Percentiles rank a stretch among this genome's conserved stretches.
Conservation (phyloP, 2,113 vertebrate genomes). For the Propithecus coquereli region DNA sequence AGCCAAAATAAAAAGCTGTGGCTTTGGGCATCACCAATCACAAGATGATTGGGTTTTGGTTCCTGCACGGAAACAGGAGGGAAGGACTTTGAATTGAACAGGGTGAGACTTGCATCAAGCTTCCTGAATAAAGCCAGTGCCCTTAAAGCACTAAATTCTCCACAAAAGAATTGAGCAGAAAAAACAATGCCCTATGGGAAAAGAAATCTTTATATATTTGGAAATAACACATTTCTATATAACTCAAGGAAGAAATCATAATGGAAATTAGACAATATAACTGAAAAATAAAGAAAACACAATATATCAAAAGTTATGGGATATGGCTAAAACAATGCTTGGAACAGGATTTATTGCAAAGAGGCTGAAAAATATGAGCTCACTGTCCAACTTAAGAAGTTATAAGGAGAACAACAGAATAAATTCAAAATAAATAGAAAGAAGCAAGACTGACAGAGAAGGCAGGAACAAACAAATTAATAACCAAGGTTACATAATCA, state of each 20-base stretch:
- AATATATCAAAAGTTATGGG: constrained; percentile 7
- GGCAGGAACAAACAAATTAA: background rate
- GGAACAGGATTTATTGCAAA: constrained; percentile 7
- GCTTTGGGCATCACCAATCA: background rate
- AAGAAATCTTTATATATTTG: background rate
- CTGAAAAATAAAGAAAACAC: constrained; percentile 17
- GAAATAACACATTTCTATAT: background rate
- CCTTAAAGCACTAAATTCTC: background rate
- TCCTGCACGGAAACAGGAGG: background rate
- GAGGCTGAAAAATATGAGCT: constrained; percentile 31
- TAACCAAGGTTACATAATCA: background rate
- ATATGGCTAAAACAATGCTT: background rate
- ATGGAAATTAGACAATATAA: constrained; percentile 30
- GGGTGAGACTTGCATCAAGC: background rate
- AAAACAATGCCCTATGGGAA: background rate
- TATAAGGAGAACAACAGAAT: background rate
- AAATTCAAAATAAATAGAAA: constrained; percentile 18
- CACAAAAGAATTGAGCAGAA: background rate
- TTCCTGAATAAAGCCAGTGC: background rate
- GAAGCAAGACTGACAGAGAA: background rate
- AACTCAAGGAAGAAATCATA: constrained; percentile 23
- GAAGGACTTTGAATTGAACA: background rate
- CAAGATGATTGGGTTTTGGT: background rate
- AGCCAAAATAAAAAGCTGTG: background rate
- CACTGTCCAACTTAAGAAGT: background rate